Conservation (phyloP, 2,113 vertebrate species). For the Megaceryle torquata region DNA sequence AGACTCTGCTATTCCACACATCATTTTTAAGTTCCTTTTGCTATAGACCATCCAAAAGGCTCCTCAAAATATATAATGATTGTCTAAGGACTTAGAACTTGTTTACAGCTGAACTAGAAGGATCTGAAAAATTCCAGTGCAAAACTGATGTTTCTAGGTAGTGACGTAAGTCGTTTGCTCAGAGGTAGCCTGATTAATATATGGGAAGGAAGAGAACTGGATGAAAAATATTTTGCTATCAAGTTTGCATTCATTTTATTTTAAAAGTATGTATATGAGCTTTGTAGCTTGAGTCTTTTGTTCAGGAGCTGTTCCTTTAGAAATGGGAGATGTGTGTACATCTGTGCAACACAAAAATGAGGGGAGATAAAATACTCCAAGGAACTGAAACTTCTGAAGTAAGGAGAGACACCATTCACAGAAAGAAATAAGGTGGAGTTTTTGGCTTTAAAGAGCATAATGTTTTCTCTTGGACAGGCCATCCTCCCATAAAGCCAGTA, state of each 20-base stretch:
- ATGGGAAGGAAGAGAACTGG: not conserved
- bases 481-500: slow-evolving; percentile 12
- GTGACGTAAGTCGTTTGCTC: not conserved
- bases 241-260: not conserved
- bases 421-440: slow-evolving; percentile 20
- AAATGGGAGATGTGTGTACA: not conserved
- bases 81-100: not conserved
- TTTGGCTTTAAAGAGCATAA: slow-evolving; percentile 20
- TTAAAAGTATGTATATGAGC: not conserved
- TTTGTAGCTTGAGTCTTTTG: not conserved
- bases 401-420: not conserved
- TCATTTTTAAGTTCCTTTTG: not conserved
- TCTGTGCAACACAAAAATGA: not conserved
- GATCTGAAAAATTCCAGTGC: not conserved
- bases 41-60: not conserved
- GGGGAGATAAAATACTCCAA: not conserved
- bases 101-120: not conserved
- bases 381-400: not conserved
- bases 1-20: not conserved
- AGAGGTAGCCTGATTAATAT: not conserved
- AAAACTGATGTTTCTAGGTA: not conserved
- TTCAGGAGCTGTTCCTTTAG: not conserved
- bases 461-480: slow-evolving; percentile 39
- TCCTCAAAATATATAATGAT: not conserved
- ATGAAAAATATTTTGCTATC: not conserved